phyloP scores from a whole-genome alignment of 2,797 vertebrate species.

The Molossus alvarezi region DNA sequence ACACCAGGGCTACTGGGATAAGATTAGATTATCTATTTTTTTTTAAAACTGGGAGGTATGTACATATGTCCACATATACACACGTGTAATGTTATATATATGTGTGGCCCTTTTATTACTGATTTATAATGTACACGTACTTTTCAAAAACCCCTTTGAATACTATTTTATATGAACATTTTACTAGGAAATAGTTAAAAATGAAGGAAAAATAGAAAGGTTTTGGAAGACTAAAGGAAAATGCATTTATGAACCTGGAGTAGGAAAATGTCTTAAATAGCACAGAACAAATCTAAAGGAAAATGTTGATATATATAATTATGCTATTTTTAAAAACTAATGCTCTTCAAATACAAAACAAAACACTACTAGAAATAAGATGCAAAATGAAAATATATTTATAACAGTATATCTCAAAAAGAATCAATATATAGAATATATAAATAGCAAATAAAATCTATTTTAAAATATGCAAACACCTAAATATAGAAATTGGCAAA shows the following conservation, averaged over 20 bases:
- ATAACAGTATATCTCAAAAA: not conserved
- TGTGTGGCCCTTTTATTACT: not conserved
- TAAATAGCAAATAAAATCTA: not conserved
- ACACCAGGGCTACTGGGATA: no score
- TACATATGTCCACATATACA: not conserved
- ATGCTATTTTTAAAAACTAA: not conserved
- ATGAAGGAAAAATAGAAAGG: not conserved
- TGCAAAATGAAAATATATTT: not conserved
- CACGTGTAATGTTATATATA: not conserved
- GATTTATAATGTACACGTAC: not conserved
- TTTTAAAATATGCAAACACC: not conserved
- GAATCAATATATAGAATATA: not conserved
- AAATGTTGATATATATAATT: not conserved
- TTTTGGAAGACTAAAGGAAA: not conserved
- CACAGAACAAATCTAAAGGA: not conserved
- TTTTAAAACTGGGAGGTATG: not conserved
- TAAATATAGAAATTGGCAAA: not conserved
- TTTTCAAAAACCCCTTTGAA: not conserved
- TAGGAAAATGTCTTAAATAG: not conserved
- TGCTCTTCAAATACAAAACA: not conserved
- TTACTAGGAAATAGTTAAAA: not conserved
- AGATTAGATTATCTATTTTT: not conserved
- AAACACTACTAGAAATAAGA: not conserved
- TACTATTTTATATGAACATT: not conserved
- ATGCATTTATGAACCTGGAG: not conserved